These are phyloP conservation scores for Aleiodes leptofemur DNA, from an alignment of 2,888 invertebrate species.

Conservation along the genomic window DNA sequence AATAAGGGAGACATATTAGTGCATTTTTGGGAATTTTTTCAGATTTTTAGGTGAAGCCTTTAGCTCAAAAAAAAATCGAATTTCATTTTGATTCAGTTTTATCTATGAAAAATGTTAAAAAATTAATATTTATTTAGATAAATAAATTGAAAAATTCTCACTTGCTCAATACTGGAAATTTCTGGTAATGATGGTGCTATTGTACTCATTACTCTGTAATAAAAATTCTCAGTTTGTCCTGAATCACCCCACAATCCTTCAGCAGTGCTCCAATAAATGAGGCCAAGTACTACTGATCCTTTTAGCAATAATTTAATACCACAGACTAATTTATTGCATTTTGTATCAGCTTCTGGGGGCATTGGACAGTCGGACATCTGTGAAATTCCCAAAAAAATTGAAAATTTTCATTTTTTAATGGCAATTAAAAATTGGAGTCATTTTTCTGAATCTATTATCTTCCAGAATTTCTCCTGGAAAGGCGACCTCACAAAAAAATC, in stretches of 20 bases:
- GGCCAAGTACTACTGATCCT: conserved; percentile 68
- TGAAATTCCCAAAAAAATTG: not conserved
- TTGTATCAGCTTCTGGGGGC: conserved; percentile 47
- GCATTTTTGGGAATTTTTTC: no score
- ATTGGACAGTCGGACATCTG: conserved; percentile 69
- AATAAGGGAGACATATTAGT: no score
- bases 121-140: not conserved
- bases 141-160: conserved; percentile 41
- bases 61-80: no score
- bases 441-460: no score
- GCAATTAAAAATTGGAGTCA: no score
- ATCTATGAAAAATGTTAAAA: no score
- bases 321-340: conserved; percentile 31
- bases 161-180: conserved; percentile 48
- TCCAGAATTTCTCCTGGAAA: no score
- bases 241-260: conserved; percentile 76
- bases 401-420: no score
- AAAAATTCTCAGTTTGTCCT: conserved; percentile 72
- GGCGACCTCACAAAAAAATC: no score
- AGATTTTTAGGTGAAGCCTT: no score
- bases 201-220: conserved; percentile 61
- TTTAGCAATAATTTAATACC: conserved; percentile 68
- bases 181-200: conserved; percentile 49
- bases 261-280: conserved; percentile 73
- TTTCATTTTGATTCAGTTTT: no score